Base-by-base conservation (phyloP, 2,797 vertebrate genomes). In the Lagocephalus sceleratus region DNA sequence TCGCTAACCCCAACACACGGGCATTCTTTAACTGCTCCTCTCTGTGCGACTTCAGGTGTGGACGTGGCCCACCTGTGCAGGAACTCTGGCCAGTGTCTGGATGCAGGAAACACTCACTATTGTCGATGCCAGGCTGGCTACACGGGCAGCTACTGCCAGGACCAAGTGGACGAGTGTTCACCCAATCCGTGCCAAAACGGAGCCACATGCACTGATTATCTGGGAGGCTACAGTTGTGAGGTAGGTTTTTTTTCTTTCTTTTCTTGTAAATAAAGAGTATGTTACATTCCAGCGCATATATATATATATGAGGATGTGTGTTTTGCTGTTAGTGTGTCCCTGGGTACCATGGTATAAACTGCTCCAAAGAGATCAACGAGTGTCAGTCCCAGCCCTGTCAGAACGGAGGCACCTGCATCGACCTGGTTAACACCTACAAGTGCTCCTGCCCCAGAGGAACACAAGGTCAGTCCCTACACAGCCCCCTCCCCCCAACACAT, bases 391-490 rank as follows among this genome's bases (percentile, higher is more conserved):
- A 94, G 75, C 97, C 97, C 0, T 99, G 97, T 83, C 94, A 96
- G 78, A 94, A 98, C 0, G 94, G 97, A 47, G 96, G 97, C 29
- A 98, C 94, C 22, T 99, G 97, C 85, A 95, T 99, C 1, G 94
- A 99, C 82, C 92, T 99, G 69, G 90, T 94, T 86, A 97, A 99
- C 87, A 95, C 94, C 45, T 99, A 98, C 91, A 99, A 98, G 82
- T 99, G 97, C 73, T 98, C 96, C 49, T 99, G 97, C 76, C 97
- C 97, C 12, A 89, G 94, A 76, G 97, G 97, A 83, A 98, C 97
- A 0, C 97, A 98, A 91, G 97, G 97, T 98, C 92, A 76, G 20
- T 44, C n/a, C 17, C 42, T 14, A 10, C 32, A 12, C 32, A 35
- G 32, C 32, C 12, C 2, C 12, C 32, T 1, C 4, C 12, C 32